Percentiles rank a stretch among this genome's conserved stretches.
Conservation (phyloP, 2,888 invertebrate genomes). For the Lepas anatifera region DNA sequence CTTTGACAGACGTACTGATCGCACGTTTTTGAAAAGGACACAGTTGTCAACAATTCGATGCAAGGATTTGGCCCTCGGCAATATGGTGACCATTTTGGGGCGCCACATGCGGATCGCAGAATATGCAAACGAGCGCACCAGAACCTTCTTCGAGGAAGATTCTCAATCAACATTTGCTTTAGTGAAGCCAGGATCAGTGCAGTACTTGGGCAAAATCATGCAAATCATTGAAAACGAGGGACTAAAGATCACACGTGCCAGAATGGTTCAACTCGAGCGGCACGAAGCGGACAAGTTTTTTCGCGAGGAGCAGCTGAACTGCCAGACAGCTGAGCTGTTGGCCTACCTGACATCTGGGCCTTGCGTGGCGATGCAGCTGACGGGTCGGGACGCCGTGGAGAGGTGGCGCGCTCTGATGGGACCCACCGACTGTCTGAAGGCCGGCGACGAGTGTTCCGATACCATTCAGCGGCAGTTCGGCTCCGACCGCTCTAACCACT, state of each 20-base stretch:
- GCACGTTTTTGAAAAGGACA: neutral
- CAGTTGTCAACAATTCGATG: neutral
- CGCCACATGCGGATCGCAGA: neutral
- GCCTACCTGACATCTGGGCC: slow-evolving; percentile 54
- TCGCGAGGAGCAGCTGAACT: neutral
- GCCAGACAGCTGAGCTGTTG: slow-evolving; percentile 29
- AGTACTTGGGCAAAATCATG: neutral
- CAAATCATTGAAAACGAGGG: neutral
- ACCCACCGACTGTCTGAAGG: slow-evolving; percentile 46
- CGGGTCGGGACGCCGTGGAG: slow-evolving; percentile 54
- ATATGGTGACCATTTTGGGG: neutral
- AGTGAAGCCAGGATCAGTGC: neutral
- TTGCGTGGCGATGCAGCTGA: slow-evolving; percentile 57
- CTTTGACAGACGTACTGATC: neutral
- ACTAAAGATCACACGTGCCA: neutral
- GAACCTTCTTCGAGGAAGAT: neutral
- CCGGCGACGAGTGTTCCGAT: slow-evolving; percentile 41
- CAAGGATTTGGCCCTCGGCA: neutral
- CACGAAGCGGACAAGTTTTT: neutral
- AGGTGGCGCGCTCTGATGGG: slow-evolving; percentile 49
- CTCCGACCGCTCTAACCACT: slow-evolving; percentile 34
- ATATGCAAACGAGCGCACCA: neutral
- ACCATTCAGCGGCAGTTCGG: slow-evolving; percentile 55
- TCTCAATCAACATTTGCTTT: neutral
- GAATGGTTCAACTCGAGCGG: slow-evolving; percentile 5